phyloP scores from a whole-genome alignment of 2,113 vertebrate species.

The Neolamprologus ventralis region DNA sequence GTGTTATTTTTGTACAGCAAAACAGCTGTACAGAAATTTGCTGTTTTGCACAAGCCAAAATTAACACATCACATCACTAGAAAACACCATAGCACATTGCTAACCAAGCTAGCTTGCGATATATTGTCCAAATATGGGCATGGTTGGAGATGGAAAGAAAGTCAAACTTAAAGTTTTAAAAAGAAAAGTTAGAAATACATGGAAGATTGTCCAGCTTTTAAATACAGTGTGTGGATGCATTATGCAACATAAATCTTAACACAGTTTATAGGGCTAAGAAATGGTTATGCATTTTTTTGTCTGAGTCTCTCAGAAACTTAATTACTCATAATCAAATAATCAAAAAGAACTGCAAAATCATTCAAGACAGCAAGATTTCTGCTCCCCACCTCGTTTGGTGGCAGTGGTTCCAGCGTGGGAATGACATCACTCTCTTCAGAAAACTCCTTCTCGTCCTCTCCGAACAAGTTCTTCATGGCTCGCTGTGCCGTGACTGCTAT shows the following conservation, averaged over 20 bases:
- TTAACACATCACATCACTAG: not conserved
- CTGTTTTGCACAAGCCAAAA: not conserved
- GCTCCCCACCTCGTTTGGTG: conserved; percentile 79
- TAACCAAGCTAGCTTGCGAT: not conserved
- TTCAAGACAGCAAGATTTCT: not conserved
- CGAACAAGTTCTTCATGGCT: conserved; percentile 90
- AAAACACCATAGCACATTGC: not conserved
- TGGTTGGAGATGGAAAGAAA: not conserved
- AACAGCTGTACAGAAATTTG: not conserved
- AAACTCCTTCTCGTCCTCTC: conserved; percentile 86
- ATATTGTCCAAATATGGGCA: not conserved
- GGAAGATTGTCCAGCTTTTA: not conserved
- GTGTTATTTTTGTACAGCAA: not conserved
- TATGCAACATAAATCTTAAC: not conserved
- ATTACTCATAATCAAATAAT: not conserved
- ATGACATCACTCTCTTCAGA: conserved; percentile 94
- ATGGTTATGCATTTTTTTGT: not conserved
- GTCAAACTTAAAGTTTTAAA: not conserved
- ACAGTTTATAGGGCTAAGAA: not conserved
- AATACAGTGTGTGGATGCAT: not conserved
- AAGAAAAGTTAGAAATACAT: not conserved
- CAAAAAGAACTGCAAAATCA: not conserved
- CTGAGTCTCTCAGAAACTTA: not conserved
- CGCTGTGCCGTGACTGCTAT: conserved; percentile 82
- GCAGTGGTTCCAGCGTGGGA: conserved; percentile 91